Evolutionary conservation across 2,888 invertebrate genomes (phyloP).

Genomic region (Deilephila elpenor): DNA sequence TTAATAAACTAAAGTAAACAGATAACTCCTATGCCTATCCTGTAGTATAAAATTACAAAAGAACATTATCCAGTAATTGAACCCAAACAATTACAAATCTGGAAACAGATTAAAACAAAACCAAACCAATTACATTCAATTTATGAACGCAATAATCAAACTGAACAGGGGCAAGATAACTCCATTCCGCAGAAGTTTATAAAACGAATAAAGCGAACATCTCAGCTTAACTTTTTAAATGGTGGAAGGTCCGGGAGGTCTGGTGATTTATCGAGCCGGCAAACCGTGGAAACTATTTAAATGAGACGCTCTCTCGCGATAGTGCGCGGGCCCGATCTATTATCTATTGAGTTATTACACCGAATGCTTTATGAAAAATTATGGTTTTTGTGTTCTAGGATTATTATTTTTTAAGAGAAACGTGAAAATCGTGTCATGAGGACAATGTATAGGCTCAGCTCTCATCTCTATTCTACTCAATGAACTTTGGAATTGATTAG

Average conservation of each 20-base stretch:
- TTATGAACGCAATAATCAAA: constrained; percentile 38
- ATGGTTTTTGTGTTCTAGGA: neutral
- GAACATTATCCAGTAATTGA: neutral
- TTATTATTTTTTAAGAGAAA: too few species aligned
- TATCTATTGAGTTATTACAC: constrained; percentile 62
- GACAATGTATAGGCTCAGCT: too few species aligned
- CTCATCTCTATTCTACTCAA: too few species aligned
- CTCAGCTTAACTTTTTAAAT: constrained; percentile 68
- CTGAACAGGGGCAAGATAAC: constrained; percentile 33
- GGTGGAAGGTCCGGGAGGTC: constrained; percentile 50
- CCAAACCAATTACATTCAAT: constrained; percentile 2
- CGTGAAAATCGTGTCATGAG: too few species aligned
- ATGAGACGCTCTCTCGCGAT: constrained; percentile 42
- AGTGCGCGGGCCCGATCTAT: constrained; percentile 51
- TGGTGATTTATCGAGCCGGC: constrained; percentile 55
- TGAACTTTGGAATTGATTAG: too few species aligned
- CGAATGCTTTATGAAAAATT: constrained; percentile 27
- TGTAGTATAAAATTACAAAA: too few species aligned
- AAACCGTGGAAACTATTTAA: constrained; percentile 28
- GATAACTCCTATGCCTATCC: too few species aligned
- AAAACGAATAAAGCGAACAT: constrained; percentile 58
- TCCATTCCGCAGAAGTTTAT: constrained; percentile 42
- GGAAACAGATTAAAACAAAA: neutral
- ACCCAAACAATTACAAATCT: neutral
- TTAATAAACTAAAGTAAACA: too few species aligned